A percentile compares a stretch with the other conserved stretches of the same genome.
These are phyloP conservation scores for Catharus minimus DNA, from an alignment of 2,113 vertebrate species.

Conservation along the genomic window DNA sequence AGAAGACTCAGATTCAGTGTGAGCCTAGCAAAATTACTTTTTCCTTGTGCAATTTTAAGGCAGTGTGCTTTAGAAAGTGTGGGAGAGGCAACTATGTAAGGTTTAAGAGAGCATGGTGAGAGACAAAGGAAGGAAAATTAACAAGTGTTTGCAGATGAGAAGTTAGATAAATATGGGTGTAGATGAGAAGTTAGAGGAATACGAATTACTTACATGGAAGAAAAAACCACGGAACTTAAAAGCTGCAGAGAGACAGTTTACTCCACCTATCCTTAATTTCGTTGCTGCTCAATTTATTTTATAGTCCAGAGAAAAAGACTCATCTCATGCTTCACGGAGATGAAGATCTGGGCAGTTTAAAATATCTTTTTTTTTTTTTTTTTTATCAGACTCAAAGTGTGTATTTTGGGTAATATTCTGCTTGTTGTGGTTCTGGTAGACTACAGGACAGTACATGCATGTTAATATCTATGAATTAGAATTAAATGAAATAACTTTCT, in stretches of 20 bases:
- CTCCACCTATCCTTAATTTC: neutral
- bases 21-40: neutral
- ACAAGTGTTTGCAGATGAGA: neutral
- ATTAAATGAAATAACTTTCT: neutral
- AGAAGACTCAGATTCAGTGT: neutral
- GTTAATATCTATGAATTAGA: neutral
- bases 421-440: neutral
- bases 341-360: neutral
- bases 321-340: neutral
- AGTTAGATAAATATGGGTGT: neutral
- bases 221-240: neutral
- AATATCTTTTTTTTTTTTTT: neutral
- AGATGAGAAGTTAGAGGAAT: neutral
- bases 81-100: neutral
- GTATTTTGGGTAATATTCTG: neutral
- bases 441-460: fast-evolving
- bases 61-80: neutral
- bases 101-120: neutral
- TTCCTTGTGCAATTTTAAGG: neutral
- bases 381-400: neutral
- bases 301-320: neutral
- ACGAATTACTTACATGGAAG: neutral
- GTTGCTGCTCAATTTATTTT: neutral
- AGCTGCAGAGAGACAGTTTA: neutral
- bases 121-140: neutral